A percentile compares a stretch with the other conserved stretches of the same genome.
Conservation (phyloP, 35 echinoderm and acorn worm genomes). For the Strongylocentrotus purpuratus region DNA sequence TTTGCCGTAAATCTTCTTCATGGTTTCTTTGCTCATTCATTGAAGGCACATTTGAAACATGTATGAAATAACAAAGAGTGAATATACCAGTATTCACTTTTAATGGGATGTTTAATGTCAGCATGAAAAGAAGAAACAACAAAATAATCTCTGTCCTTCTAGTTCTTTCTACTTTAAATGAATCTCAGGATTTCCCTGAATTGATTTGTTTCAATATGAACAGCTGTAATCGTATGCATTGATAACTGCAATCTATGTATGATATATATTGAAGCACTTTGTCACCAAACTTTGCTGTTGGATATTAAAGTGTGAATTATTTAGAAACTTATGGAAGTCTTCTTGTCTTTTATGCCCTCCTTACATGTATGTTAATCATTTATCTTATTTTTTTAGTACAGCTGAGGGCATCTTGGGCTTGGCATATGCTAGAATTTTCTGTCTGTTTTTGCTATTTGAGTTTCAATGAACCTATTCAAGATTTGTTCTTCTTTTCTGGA, state of each 20-base stretch:
- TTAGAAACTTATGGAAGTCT: neutral
- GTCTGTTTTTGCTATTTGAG: too few species aligned
- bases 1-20: neutral
- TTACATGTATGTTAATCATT: neutral
- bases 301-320: conserved; percentile 32
- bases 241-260: conserved; percentile 14
- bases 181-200: neutral
- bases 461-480: too few species aligned
- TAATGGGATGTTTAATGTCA: too few species aligned
- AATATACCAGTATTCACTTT: too few species aligned
- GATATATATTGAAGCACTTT: conserved; percentile 33
- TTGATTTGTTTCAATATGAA: neutral
- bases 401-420: too few species aligned
- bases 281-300: neutral
- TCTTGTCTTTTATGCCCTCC: neutral
- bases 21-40: too few species aligned
- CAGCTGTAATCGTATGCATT: neutral
- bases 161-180: neutral
- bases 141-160: too few species aligned
- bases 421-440: too few species aligned
- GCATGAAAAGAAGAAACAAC: too few species aligned
- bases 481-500: too few species aligned
- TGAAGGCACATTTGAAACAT: too few species aligned
- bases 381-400: neutral
- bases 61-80: too few species aligned